Conservation (phyloP, 2,113 vertebrate species). For the Rhizomys pruinosus region DNA sequence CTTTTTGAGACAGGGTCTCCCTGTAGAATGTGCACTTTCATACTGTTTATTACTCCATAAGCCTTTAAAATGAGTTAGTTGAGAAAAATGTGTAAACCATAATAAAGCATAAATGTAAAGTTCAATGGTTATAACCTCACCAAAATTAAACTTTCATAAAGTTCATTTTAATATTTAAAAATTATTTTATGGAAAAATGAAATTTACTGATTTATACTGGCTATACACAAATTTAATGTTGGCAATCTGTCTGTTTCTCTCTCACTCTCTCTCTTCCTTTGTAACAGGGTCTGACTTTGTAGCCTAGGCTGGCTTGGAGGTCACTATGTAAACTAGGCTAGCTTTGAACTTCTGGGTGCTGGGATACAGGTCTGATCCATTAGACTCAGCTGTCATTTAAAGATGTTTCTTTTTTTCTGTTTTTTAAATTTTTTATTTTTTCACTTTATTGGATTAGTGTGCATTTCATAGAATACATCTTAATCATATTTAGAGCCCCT, state of each 20-base stretch:
- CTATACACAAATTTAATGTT: background rate
- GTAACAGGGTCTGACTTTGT: background rate
- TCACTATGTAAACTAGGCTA: background rate
- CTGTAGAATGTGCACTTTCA: background rate
- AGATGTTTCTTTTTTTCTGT: no score
- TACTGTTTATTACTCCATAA: constrained; percentile 4
- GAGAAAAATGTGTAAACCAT: background rate
- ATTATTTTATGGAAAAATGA: background rate
- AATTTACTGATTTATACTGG: background rate
- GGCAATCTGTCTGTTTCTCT: background rate
- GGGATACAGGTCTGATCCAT: background rate
- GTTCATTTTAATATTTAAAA: constrained; percentile 30
- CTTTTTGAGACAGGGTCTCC: no score
- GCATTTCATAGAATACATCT: background rate
- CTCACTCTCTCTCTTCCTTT: background rate
- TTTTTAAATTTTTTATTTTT: no score
- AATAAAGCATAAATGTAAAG: background rate
- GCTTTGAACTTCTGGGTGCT: background rate
- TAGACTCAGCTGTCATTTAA: background rate
- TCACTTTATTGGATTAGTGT: no score
- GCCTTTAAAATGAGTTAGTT: background rate
- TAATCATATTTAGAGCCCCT: background rate
- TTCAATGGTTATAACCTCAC: constrained; percentile 16
- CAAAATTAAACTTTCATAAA: constrained; percentile 47
- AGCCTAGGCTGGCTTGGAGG: background rate